These are phyloP conservation scores for Aphaenogaster floridana DNA, from an alignment of 1,140 invertebrate genomes.

Conservation along the genomic window DNA sequence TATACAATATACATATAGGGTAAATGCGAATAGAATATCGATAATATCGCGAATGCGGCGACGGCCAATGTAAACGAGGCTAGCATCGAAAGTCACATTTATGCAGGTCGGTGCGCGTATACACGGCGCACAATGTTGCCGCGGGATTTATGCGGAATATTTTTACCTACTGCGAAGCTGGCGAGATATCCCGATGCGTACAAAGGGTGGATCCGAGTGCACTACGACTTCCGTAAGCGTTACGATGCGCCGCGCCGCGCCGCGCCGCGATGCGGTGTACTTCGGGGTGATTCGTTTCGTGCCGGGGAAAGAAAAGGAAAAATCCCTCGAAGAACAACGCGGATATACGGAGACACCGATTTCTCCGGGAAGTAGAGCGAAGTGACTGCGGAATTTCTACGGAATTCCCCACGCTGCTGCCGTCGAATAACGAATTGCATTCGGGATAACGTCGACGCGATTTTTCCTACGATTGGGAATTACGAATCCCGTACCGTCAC, in stretches of 20 bases:
- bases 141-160: constrained; percentile 75
- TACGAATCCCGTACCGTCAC: constrained; percentile 21
- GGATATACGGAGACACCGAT: constrained; percentile 56
- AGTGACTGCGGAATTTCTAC: constrained; percentile 52
- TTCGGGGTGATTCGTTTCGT: constrained; percentile 61
- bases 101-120: background rate
- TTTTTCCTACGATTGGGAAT: constrained; percentile 56
- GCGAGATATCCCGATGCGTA: constrained; percentile 50
- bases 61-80: constrained; percentile 34
- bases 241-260: constrained; percentile 16
- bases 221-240: constrained; percentile 34
- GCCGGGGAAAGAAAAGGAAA: constrained; percentile 49
- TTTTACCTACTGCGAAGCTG: constrained; percentile 56
- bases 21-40: constrained; percentile 82
- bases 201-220: constrained; percentile 50
- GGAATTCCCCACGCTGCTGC: constrained; percentile 31
- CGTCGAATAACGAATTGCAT: constrained; percentile 62
- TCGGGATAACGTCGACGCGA: constrained; percentile 59
- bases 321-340: constrained; percentile 38
- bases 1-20: constrained; percentile 62
- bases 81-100: constrained; percentile 26
- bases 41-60: constrained; percentile 74
- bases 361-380: constrained; percentile 50
- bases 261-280: constrained; percentile 24
- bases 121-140: constrained; percentile 62